Evolutionary conservation across 2,888 invertebrate genomes (phyloP).

Genomic region (Magallana nippona): DNA sequence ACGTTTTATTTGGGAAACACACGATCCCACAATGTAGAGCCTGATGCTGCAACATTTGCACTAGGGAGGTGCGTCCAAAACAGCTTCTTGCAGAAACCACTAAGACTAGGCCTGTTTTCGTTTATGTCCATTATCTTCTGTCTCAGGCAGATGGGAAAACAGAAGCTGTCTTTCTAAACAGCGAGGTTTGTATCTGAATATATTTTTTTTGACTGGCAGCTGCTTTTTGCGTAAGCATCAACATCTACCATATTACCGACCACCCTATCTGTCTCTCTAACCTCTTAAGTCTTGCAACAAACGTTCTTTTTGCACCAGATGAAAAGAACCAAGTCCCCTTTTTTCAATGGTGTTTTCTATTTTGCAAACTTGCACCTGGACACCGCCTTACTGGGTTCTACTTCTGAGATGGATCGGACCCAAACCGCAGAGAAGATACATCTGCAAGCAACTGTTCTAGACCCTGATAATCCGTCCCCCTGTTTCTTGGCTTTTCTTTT

Average conservation of each 20-base stretch:
- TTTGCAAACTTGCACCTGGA: background rate
- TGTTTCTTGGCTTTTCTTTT: constrained; percentile 11
- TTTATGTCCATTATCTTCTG: background rate
- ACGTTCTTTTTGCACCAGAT: background rate
- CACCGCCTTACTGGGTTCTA: background rate
- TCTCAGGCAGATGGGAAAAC: background rate
- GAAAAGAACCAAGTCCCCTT: background rate
- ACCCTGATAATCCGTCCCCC: background rate
- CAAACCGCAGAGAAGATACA: constrained; percentile 12
- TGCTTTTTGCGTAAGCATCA: background rate
- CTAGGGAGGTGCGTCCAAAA: background rate
- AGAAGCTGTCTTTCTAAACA: background rate
- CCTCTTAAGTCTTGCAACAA: background rate
- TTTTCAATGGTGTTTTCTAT: background rate
- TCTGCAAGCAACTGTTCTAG: constrained; percentile 16
- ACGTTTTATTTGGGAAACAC: constrained; percentile 4
- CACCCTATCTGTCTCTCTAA: background rate
- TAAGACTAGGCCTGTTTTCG: background rate
- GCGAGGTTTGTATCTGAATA: background rate
- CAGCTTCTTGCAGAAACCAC: background rate
- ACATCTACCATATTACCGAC: background rate
- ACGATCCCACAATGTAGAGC: background rate
- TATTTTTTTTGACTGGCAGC: background rate
- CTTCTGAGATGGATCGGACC: background rate
- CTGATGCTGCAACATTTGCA: constrained; percentile 23